These are phyloP conservation scores for Trissolcus japonicus DNA, from an alignment of 2,888 invertebrate species.

Conservation along the genomic window DNA sequence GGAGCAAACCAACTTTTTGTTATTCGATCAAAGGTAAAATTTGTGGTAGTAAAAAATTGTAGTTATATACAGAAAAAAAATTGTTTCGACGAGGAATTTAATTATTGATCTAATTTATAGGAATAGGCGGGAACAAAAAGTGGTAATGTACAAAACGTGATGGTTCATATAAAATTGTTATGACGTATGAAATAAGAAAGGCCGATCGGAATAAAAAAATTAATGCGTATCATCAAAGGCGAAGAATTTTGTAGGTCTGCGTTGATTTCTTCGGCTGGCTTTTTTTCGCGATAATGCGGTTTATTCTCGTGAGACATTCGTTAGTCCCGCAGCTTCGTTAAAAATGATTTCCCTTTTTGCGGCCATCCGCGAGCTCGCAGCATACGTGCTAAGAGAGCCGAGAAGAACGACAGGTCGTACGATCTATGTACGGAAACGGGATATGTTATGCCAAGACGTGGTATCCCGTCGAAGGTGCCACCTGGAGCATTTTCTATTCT, in stretches of 20 bases:
- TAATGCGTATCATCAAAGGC: slow-evolving; percentile 33
- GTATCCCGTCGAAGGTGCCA: slow-evolving; percentile 57
- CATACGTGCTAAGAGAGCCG: slow-evolving; percentile 48
- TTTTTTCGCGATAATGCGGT: slow-evolving; percentile 42
- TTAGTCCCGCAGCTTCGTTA: slow-evolving; percentile 63
- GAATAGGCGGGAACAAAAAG: slow-evolving; percentile 7
- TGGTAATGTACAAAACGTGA: too few relatives aligned
- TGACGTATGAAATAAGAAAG: slow-evolving; percentile 21
- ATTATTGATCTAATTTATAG: background rate
- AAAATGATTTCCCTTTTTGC: slow-evolving; percentile 69
- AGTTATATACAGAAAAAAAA: background rate
- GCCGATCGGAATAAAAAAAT: slow-evolving; percentile 12
- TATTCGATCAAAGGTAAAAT: background rate
- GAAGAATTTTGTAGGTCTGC: slow-evolving; percentile 49
- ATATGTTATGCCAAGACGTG: slow-evolving; percentile 59
- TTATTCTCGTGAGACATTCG: slow-evolving; percentile 58
- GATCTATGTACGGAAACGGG: slow-evolving; percentile 70
- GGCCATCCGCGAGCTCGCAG: slow-evolving; percentile 53
- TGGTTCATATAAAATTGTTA: slow-evolving; percentile 37
- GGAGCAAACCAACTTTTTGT: background rate
- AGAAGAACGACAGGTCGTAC: slow-evolving; percentile 55
- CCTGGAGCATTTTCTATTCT: slow-evolving; percentile 54
- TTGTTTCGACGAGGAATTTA: background rate
- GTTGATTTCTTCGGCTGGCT: slow-evolving; percentile 45
- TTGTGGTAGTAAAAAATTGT: too few relatives aligned